Percentiles rank a stretch among this genome's conserved stretches.
Conservation (phyloP, 1,140 invertebrate genomes). For the Drosophila parabipectinata region DNA sequence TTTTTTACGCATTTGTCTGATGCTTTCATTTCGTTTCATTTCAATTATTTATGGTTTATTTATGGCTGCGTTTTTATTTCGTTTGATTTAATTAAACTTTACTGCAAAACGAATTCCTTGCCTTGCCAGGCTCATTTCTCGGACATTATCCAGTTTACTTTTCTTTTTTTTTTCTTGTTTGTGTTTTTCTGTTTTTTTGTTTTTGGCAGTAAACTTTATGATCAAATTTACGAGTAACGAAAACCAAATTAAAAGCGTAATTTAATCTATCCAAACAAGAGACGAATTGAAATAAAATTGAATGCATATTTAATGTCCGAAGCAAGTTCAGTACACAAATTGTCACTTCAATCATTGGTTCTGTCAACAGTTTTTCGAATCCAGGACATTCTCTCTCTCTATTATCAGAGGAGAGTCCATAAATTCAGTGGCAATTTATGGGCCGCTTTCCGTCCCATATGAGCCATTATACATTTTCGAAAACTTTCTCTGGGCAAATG, state of each 20-base stretch:
- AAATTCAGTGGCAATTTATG: conserved; percentile 36
- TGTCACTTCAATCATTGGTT: conserved; percentile 18
- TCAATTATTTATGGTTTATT: conserved; percentile 45
- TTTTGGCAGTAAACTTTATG: conserved; percentile 38
- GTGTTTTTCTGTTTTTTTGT: background rate
- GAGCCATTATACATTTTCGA: conserved; percentile 22
- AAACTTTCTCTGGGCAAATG: conserved; percentile 24
- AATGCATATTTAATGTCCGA: conserved; percentile 9
- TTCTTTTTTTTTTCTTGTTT: background rate
- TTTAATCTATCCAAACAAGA: conserved; percentile 19
- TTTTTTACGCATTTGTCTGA: conserved; percentile 17
- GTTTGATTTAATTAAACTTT: conserved; percentile 57
- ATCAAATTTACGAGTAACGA: conserved; percentile 33
- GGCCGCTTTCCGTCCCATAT: conserved; percentile 9
- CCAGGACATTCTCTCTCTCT: background rate
- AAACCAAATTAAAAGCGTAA: conserved; percentile 28
- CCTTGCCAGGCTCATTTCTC: background rate
- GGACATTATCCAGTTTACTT: conserved; percentile 14
- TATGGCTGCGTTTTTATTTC: conserved; percentile 52
- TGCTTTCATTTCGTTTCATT: conserved; percentile 18
- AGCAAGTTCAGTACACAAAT: conserved; percentile 15
- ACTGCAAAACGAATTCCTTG: conserved; percentile 37
- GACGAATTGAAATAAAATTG: conserved; percentile 15
- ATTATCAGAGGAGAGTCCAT: conserved; percentile 32
- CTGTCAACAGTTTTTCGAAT: conserved; percentile 20